These are phyloP conservation scores for Phrynocephalus guinanensis DNA, from an alignment of 2,797 vertebrate species.

Conservation along the genomic window DNA sequence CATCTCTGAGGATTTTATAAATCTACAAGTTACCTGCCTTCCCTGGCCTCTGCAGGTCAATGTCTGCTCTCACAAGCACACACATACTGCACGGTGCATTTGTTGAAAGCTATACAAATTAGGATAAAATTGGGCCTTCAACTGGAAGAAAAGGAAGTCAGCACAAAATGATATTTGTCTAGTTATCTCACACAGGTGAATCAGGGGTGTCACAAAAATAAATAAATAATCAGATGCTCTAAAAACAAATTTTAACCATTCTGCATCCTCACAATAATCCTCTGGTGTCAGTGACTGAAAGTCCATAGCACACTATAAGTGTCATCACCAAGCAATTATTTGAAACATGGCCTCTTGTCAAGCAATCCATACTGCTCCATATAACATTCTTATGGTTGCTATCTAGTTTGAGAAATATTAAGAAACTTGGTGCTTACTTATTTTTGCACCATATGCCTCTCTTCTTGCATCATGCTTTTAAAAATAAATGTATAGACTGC, in stretches of 20 bases:
- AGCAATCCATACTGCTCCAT: no score
- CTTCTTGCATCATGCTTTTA: rapidly evolving
- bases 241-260: conserved; percentile 7
- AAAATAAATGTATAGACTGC: neutral
- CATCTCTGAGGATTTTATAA: conserved; percentile 41
- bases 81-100: conserved; percentile 14
- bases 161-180: neutral
- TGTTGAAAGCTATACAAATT: neutral
- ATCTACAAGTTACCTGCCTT: neutral
- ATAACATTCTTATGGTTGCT: neutral
- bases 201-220: neutral
- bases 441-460: neutral
- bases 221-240: neutral
- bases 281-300: neutral
- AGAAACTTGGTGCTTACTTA: neutral
- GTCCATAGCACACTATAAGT: neutral
- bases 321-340: neutral
- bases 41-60: neutral
- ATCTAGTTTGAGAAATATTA: neutral
- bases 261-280: neutral
- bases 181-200: neutral
- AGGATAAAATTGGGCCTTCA: conserved; percentile 1
- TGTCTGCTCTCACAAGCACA: rapidly evolving
- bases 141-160: neutral
- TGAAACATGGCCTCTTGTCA: neutral